Base-by-base conservation (phyloP, 2,113 vertebrate genomes). In the Ophthalmolycus amberensis region DNA sequence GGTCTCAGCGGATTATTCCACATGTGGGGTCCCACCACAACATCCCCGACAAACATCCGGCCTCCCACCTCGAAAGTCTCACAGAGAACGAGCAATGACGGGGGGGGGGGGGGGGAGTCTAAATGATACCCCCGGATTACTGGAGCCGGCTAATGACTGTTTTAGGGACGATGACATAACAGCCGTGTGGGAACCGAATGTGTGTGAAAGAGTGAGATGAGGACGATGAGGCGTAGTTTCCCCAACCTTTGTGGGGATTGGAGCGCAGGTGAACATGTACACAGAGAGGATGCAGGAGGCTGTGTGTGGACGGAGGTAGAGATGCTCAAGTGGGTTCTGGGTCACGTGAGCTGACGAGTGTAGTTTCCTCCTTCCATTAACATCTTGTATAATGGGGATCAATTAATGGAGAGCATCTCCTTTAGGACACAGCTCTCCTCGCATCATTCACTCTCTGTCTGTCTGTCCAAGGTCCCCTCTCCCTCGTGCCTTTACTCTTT, bases 71-170 rank as follows among this genome's bases (percentile, higher is more conserved):
- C 20, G 46, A 76, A 79, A 68, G 87, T 75, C 83, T 91, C 90
- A 84, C 75, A 10, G 29, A 60, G 56, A 82, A 10, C 34, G 11
- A 85, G 29, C 10, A 40, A 9, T 9, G 38, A 40, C 38, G n/a
- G n/a, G n/a, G n/a, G 9, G n/a, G n/a, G n/a, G n/a, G n/a, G n/a
- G 8, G 54, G 16, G 62, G 68, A 3, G 29, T 29, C 29, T 2
- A 29, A 29, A 29, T 29, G 29, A 29, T 29, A 29, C 79, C 75
- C 34, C 42, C 0, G 71, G 83, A 87, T 90, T 88, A 86, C 27
- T 25, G 32, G 40, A 76, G 32, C n/a, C 12, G 34, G 22, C 50
- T 94, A 94, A 95, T 94, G 88, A 92, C 83, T 94, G 92, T 94
- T 95, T 94, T 46, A 4, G 44, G 84, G 80, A 62, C 79, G 68